These are phyloP conservation scores for Malachius bipustulatus DNA, from an alignment of 2,888 invertebrate species.

Conservation along the genomic window DNA sequence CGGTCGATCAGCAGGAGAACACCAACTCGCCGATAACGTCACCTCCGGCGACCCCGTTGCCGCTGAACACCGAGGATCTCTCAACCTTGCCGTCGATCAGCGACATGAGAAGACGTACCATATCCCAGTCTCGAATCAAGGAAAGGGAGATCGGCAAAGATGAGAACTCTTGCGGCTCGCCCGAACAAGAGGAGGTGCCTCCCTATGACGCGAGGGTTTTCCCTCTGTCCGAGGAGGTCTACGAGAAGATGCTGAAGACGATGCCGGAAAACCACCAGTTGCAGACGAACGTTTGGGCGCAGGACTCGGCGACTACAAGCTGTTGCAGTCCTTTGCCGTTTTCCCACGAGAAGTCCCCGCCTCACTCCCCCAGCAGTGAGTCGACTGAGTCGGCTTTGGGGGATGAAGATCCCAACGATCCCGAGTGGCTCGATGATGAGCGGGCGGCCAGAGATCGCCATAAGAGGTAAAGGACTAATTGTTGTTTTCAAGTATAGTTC, in stretches of 20 bases:
- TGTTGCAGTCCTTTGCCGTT: constrained; percentile 14
- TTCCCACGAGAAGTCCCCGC: constrained; percentile 21
- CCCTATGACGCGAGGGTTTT: constrained; percentile 67
- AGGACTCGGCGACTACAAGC: constrained; percentile 21
- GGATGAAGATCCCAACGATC: constrained; percentile 77
- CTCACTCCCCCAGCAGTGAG: constrained; percentile 36
- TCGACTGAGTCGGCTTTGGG: constrained; percentile 47
- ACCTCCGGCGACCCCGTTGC: constrained; percentile 42
- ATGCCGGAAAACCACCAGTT: constrained; percentile 55
- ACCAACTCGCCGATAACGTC: constrained; percentile 38
- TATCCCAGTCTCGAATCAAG: constrained; percentile 40
- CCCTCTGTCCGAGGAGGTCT: constrained; percentile 59
- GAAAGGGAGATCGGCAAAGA: constrained; percentile 27
- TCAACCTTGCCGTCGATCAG: constrained; percentile 28
- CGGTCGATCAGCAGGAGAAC: constrained; percentile 36
- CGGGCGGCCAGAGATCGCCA: constrained; percentile 30
- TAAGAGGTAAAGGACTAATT: constrained; percentile 28
- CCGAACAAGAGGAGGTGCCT: constrained; percentile 39
- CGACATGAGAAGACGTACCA: constrained; percentile 37
- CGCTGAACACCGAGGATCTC: constrained; percentile 18
- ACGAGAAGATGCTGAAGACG: constrained; percentile 52
- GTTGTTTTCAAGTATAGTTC: too few species aligned
- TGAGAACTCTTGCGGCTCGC: constrained; percentile 25
- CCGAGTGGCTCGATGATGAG: constrained; percentile 57
- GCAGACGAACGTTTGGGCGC: constrained; percentile 29